Evolutionary conservation across 2,888 invertebrate species (phyloP).

Genomic region (Microctonus aethiopoides): DNA sequence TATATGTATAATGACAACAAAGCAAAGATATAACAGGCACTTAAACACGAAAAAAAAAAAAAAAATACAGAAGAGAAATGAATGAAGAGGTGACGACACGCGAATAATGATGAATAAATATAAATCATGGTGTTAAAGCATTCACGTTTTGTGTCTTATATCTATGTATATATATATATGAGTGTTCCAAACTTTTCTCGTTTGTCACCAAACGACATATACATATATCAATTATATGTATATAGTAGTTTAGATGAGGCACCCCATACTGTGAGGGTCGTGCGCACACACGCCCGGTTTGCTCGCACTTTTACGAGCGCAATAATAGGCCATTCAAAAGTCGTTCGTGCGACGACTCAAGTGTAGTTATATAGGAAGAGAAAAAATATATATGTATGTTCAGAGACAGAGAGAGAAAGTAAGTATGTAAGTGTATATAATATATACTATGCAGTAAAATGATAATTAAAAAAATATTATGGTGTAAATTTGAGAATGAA

Average conservation of each 20-base stretch:
- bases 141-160: constrained; percentile 10
- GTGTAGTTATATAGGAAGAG: too few relatives aligned
- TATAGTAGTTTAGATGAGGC: background rate
- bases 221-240: background rate
- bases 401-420: too few relatives aligned
- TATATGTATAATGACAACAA: too few relatives aligned
- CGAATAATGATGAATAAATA: constrained; percentile 16
- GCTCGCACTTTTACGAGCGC: constrained; percentile 24
- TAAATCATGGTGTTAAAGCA: constrained; percentile 12
- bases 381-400: too few relatives aligned
- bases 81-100: constrained; percentile 20
- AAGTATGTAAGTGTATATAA: background rate
- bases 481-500: background rate
- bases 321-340: constrained; percentile 31
- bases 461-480: too few relatives aligned
- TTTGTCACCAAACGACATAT: background rate
- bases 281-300: constrained; percentile 1
- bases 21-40: too few relatives aligned
- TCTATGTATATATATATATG: too few relatives aligned
- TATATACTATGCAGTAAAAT: background rate
- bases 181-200: background rate
- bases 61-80: background rate
- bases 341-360: constrained; percentile 17
- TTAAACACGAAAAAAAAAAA: too few relatives aligned
- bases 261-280: constrained; percentile 22